Base-by-base conservation (phyloP, 2,888 invertebrate species). In the Tethea ocularis region DNA sequence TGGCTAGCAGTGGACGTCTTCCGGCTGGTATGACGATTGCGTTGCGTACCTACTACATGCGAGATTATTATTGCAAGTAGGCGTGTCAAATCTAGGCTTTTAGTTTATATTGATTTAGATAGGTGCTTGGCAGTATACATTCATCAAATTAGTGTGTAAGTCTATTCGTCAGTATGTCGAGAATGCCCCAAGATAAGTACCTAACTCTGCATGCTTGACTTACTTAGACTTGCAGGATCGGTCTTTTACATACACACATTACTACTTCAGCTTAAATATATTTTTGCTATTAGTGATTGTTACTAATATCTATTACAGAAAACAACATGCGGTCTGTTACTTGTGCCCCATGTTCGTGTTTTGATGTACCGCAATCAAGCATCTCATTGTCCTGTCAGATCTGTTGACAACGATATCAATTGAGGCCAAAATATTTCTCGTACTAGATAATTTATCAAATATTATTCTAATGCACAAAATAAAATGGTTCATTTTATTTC, bases 331-430 rank as follows among this genome's bases (percentile, higher is more conserved):
- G 74, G 73, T 74, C 69, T 61, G 38, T 58, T 51, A 57, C 57
- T 36, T 59, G 58, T 57, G 58, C 59, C 58, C 59, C 62, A 61
- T 61, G 65, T 69, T 26, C 66, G 67, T 71, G 70, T 67, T 54
- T 67, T 74, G 72, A 75, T 74, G 71, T 46, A 46, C 33, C 33
- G 20, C n/a, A 68, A 75, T 77, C 65, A 67, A 71, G 62, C 66
- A 63, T 64, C 63, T 74, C 72, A 83, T 82, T 83, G 83, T 84
- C 65, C 74, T 83, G 84, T 84, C 84, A 77, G 57, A 71, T 70
- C 57, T 56, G 63, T 63, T 68, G 70, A 71, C 73, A 75, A 67
- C 70, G 66, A 73, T 78, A 82, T 82, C 75, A 77, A 80, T 83
- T 71, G 67, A 68, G 60, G 65, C 67, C 67, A 57, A 60, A 68